Evolutionary conservation across 1,140 invertebrate species (phyloP).

Genomic region (Rhopalosiphum padi): DNA sequence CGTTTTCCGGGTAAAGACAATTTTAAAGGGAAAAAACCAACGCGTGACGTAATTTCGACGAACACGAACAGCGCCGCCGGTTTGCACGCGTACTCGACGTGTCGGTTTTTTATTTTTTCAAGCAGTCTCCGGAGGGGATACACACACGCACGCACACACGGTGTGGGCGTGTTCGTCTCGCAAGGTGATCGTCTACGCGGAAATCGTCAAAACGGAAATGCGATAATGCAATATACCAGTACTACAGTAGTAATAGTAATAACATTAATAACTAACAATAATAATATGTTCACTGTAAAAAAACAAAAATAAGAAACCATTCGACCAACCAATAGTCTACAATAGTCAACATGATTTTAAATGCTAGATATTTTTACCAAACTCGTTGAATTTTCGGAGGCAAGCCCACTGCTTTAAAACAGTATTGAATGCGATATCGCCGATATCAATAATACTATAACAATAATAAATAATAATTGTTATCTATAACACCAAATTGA

Average conservation of each 20-base stretch:
- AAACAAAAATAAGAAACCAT: background rate
- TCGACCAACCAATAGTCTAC: background rate
- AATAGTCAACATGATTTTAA: background rate
- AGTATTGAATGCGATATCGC: background rate
- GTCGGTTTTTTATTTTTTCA: background rate
- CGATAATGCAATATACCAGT: background rate
- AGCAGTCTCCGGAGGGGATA: background rate
- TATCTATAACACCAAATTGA: background rate
- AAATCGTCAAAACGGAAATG: conserved; percentile 33
- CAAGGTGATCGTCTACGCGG: conserved; percentile 46
- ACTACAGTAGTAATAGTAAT: background rate
- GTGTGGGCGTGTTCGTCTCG: background rate
- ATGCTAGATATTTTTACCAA: background rate
- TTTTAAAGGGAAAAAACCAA: background rate
- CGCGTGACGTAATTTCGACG: conserved; percentile 16
- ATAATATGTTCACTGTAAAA: background rate
- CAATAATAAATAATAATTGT: background rate
- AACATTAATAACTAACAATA: background rate
- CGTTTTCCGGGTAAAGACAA: background rate
- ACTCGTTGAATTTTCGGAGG: background rate
- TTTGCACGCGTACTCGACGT: background rate
- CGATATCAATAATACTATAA: background rate
- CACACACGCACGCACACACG: background rate
- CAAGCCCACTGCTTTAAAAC: background rate
- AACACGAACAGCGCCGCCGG: background rate